A percentile compares a stretch with the other conserved stretches of the same genome.
These are phyloP conservation scores for Calameuta idolon DNA, from an alignment of 2,888 invertebrate genomes.

Conservation along the genomic window DNA sequence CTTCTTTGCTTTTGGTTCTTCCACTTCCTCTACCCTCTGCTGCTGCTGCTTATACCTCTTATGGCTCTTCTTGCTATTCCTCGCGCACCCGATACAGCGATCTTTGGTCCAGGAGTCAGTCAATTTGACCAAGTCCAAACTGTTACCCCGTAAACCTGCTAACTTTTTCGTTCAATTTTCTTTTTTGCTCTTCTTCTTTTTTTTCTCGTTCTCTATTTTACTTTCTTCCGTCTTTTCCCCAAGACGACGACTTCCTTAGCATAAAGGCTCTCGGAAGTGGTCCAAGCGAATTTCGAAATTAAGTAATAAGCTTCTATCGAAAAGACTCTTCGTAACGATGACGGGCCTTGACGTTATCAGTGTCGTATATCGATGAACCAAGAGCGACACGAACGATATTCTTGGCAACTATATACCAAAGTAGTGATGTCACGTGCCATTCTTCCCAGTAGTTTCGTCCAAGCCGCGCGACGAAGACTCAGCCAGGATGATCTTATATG, in stretches of 20 bases:
- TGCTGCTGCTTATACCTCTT: neutral
- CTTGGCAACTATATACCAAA: neutral
- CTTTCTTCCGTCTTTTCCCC: neutral
- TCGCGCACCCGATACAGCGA: neutral
- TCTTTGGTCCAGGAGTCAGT: neutral
- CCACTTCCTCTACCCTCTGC: neutral
- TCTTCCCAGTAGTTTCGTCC: neutral
- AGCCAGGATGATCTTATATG: constrained; percentile 52
- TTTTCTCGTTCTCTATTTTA: neutral
- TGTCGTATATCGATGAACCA: neutral
- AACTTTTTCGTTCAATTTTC: neutral
- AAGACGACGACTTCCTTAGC: neutral
- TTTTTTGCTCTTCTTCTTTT: neutral
- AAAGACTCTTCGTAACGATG: neutral
- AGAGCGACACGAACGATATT: neutral
- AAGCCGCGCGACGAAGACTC: constrained; percentile 19
- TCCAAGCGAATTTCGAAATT: neutral
- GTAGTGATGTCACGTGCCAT: neutral
- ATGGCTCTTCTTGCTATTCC: neutral
- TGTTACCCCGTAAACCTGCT: neutral
- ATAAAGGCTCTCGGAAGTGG: neutral
- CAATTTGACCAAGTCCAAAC: neutral
- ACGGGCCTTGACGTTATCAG: neutral
- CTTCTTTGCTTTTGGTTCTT: constrained; percentile 2
- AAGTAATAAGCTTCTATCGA: neutral